phyloP scores from a whole-genome alignment of 1,140 invertebrate species.

The Drosophila pseudoobscura region DNA sequence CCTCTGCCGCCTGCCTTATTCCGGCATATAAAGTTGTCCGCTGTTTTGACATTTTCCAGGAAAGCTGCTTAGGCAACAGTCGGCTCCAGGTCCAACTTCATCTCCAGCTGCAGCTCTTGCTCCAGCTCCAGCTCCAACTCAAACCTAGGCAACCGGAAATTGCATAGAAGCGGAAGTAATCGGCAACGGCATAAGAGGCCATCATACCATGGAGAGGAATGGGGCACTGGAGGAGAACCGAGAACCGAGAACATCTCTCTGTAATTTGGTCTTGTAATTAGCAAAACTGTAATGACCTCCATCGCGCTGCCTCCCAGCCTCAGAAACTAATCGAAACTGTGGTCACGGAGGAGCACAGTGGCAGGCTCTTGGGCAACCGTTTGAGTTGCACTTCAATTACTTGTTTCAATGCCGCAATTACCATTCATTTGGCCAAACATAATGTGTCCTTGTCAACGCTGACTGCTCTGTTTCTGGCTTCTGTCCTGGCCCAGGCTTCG shows the following conservation, averaged over 20 bases:
- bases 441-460: constrained; percentile 76
- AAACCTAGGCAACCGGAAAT: constrained; percentile 69
- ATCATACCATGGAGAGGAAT: too few species aligned
- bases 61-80: constrained; percentile 71
- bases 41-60: constrained; percentile 65
- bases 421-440: constrained; percentile 77
- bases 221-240: too few species aligned
- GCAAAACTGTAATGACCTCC: constrained; percentile 62
- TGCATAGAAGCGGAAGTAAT: constrained; percentile 78
- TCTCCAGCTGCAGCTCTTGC: not conserved
- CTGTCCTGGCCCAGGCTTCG: constrained; percentile 12
- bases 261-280: constrained; percentile 72
- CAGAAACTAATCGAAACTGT: constrained; percentile 26
- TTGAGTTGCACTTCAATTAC: constrained; percentile 79
- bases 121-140: constrained; percentile 3
- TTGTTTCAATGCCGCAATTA: constrained; percentile 79
- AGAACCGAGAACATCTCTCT: not conserved
- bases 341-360: constrained; percentile 17
- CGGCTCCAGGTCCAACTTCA: constrained; percentile 14
- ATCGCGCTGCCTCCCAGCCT: constrained; percentile 3
- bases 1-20: constrained; percentile 28
- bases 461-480: not conserved
- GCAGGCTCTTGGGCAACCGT: constrained; percentile 44
- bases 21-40: constrained; percentile 62
- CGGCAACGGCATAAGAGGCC: constrained; percentile 46